Evolutionary conservation across 2,113 vertebrate species (phyloP).

Genomic region (Lampris incognitus): DNA sequence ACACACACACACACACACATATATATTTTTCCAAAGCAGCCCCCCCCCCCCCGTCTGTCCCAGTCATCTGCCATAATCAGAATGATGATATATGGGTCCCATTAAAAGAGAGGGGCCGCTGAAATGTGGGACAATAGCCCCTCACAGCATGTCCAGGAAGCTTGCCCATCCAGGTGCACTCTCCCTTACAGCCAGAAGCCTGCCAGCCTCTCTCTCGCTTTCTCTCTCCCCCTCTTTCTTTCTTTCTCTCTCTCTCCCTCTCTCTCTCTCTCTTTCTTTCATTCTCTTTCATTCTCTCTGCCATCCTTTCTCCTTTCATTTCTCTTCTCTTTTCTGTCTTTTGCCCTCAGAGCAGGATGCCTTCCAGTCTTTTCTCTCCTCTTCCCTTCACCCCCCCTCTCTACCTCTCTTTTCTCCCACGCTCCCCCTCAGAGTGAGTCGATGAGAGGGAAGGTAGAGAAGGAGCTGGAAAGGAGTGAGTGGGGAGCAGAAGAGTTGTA

Average conservation of each 20-base stretch:
- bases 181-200: conserved; percentile 73
- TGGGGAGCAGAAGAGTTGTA: conserved; percentile 47
- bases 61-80: conserved; percentile 78
- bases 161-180: conserved; percentile 77
- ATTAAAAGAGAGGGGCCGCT: conserved; percentile 77
- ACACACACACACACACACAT: conserved; percentile 51
- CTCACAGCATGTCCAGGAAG: conserved; percentile 85
- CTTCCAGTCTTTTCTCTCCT: neutral
- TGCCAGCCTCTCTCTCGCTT: conserved; percentile 48
- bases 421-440: conserved; percentile 63
- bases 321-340: neutral
- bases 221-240: conserved; percentile 21
- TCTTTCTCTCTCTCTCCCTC: conserved; percentile 18
- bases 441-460: conserved; percentile 56
- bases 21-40: conserved; percentile 59
- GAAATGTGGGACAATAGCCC: conserved; percentile 82
- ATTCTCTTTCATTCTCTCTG: neutral
- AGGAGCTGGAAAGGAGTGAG: conserved; percentile 65
- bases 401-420: conserved; percentile 9
- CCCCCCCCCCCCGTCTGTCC: conserved; percentile 61
- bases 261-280: neutral
- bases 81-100: conserved; percentile 81
- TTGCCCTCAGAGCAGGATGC: neutral
- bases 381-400: neutral
- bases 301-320: neutral